Conservation (phyloP, 2,113 vertebrate species). For the Tupaia tana region DNA sequence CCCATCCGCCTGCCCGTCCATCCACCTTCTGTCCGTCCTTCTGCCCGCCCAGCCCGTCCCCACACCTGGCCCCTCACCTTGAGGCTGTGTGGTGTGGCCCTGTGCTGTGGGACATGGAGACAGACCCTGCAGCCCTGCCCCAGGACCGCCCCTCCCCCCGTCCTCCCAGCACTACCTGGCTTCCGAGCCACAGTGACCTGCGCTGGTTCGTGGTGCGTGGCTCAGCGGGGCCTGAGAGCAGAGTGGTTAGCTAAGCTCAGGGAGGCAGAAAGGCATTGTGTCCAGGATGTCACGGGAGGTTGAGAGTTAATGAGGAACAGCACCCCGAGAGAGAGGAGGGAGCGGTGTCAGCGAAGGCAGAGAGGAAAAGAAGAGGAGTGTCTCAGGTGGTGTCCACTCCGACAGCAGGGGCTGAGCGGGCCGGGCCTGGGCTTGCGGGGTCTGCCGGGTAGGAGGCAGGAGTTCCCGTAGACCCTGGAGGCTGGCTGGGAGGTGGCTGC, state of each 20-base stretch:
- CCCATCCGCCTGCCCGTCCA: accelerated
- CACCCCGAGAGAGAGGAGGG: accelerated
- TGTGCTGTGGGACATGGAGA: neutral
- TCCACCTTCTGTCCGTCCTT: accelerated
- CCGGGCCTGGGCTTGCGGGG: too few species aligned
- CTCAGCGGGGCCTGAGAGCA: neutral
- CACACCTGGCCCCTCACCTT: neutral
- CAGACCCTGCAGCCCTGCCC: neutral
- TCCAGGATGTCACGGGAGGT: accelerated
- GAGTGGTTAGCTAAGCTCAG: too few species aligned
- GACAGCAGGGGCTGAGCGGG: neutral
- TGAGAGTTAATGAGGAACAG: neutral
- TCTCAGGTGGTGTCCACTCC: accelerated
- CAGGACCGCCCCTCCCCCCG: neutral
- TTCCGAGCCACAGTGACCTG: neutral
- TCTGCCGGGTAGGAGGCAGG: too few species aligned
- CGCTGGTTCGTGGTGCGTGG: accelerated
- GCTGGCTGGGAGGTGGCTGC: neutral
- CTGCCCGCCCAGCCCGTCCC: accelerated
- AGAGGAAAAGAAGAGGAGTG: neutral
- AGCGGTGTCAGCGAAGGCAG: neutral
- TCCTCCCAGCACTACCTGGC: accelerated
- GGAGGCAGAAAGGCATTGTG: accelerated
- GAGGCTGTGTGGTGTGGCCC: neutral
- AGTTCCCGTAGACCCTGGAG: neutral